Evolutionary conservation across 2,113 vertebrate genomes (phyloP).

Genomic region (Guaruba guarouba): DNA sequence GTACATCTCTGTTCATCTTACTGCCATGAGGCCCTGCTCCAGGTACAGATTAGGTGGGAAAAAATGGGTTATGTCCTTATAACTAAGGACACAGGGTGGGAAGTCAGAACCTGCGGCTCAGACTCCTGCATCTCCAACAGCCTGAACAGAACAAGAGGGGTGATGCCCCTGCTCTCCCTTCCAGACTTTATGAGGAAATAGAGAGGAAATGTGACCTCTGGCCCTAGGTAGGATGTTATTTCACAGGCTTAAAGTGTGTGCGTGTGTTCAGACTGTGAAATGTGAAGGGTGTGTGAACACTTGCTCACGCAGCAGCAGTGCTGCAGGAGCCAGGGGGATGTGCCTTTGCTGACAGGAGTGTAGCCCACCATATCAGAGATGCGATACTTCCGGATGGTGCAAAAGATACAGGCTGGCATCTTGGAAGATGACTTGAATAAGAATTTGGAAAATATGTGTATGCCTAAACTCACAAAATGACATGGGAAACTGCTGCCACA

Average conservation of each 20-base stretch:
- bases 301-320: rapidly evolving
- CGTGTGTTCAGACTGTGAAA: background rate
- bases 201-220: background rate
- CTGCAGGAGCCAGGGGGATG: rapidly evolving
- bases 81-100: background rate
- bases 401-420: background rate
- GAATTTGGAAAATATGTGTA: background rate
- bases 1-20: background rate
- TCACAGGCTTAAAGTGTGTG: rapidly evolving
- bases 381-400: background rate
- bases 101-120: rapidly evolving
- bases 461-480: background rate
- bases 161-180: background rate
- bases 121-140: too few species aligned
- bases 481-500: background rate
- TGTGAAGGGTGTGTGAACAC: rapidly evolving
- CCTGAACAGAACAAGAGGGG: background rate
- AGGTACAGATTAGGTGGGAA: background rate
- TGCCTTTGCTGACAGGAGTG: background rate
- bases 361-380: rapidly evolving
- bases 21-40: background rate
- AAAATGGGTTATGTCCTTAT: background rate
- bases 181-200: background rate
- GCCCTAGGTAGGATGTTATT: rapidly evolving
- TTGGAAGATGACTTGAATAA: background rate